Evolutionary conservation across 2,797 vertebrate genomes (phyloP).

Genomic region (Danio albolineatus): DNA sequence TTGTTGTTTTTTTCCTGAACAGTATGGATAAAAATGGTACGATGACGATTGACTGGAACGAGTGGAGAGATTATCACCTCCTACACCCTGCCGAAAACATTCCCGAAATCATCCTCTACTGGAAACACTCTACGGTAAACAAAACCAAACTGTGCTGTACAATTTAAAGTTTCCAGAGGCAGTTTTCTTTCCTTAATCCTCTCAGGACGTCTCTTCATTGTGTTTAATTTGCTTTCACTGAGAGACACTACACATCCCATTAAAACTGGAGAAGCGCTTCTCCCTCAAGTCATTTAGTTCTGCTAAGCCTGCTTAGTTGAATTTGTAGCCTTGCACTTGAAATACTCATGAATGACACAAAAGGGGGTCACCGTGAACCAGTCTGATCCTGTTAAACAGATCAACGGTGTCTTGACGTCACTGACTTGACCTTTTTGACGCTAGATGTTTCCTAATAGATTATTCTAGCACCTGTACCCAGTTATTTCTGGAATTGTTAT

Average conservation of each 20-base stretch:
- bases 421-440: constrained; percentile 1
- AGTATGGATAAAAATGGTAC: constrained; percentile 98
- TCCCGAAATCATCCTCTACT: constrained; percentile 96
- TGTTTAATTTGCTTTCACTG: neutral
- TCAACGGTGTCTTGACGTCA: constrained; percentile 40
- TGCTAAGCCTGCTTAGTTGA: neutral
- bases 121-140: constrained; percentile 96
- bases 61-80: constrained; percentile 96
- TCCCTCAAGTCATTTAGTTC: neutral
- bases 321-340: constrained; percentile 8
- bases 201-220: neutral
- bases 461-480: neutral
- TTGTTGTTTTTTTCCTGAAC: constrained; percentile 23
- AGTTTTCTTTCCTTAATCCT: neutral
- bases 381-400: constrained; percentile 45
- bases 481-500: neutral
- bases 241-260: neutral
- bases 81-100: constrained; percentile 94
- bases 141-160: neutral
- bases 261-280: neutral
- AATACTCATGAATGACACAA: constrained; percentile 21
- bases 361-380: constrained; percentile 17
- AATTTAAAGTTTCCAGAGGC: neutral
- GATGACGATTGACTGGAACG: constrained; percentile 97
- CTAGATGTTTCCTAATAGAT: constrained; percentile 1